Evolutionary conservation across 2,797 vertebrate genomes (phyloP), one percentile per base, ranked within the genome.

Genomic region (Sparidentex hasta): DNA sequence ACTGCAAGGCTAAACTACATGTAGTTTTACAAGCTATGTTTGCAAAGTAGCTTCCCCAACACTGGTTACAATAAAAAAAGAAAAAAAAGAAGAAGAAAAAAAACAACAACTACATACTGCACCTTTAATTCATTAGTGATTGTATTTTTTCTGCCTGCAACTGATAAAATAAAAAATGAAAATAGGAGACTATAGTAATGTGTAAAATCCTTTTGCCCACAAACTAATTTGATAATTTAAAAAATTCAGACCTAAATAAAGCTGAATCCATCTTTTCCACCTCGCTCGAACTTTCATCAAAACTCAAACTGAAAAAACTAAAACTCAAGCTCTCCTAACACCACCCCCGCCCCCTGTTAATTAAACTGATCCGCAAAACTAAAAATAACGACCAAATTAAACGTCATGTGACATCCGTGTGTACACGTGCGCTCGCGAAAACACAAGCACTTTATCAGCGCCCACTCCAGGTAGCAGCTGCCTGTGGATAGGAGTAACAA

Each of bases 401-500:
- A 79, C 38, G 12, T 43, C 7, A 75, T 55, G 43, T 64, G 52
- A 79, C 54, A 67, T 56, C 51, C 50, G 4, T 25, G 20, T 57
- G 44, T 64, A 44, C 59, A 55, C 50, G n/a, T 33, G 29, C 44
- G 18, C 59, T 56, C 16, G 20, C 48, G 12, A 62, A 17, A 62
- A 66, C 13, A 3, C 12, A 3, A 8, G 14, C 12, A 2, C 71
- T 54, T 56, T 23, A n/a, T 76, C 27, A 50, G 63, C 46, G 20
- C 73, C 33, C 1, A 1, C 56, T 72, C 6, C 72, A 67, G 78
- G 71, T 71, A 74, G 65, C 75, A 74, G 74, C 78, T 55, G 73
- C 20, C 1, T 71, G 70, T 48, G 64, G 67, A 67, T 54, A 41
- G n/a, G 67, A 83, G 80, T 77, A 88, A 83, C 74, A 89, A 79